These are phyloP conservation scores for Ursus arctos DNA, from an alignment of 2,113 vertebrate species.

Conservation along the genomic window DNA sequence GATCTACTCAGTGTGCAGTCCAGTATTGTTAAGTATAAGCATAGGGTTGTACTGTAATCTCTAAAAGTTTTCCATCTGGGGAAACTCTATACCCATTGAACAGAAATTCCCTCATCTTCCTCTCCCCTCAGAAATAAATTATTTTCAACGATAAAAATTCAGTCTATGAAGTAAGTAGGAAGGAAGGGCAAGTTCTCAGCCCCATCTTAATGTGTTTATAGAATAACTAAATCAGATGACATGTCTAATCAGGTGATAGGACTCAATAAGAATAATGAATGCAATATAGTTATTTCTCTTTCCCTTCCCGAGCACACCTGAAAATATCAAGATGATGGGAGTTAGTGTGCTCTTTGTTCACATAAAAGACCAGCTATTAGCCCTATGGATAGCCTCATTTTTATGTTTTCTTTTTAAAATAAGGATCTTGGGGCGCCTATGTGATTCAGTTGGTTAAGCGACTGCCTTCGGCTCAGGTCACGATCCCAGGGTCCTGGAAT, in stretches of 20 bases:
- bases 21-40: neutral
- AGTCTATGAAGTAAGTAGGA: neutral
- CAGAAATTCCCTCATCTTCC: neutral
- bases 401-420: conserved; percentile 5
- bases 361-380: neutral
- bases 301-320: neutral
- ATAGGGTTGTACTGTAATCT: neutral
- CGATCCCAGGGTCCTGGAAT: too few relatives aligned
- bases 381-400: neutral
- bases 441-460: too few relatives aligned
- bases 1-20: neutral
- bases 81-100: neutral
- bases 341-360: neutral
- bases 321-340: neutral
- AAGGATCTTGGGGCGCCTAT: neutral
- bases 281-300: neutral
- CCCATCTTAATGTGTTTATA: neutral
- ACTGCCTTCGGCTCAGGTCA: too few relatives aligned
- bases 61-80: neutral
- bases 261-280: neutral
- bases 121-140: neutral
- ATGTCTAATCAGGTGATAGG: neutral
- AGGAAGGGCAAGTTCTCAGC: neutral
- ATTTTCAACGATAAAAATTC: neutral
- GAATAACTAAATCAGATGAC: neutral